Evolutionary conservation across 2,113 vertebrate genomes (phyloP).

Genomic region (Tichodroma muraria): DNA sequence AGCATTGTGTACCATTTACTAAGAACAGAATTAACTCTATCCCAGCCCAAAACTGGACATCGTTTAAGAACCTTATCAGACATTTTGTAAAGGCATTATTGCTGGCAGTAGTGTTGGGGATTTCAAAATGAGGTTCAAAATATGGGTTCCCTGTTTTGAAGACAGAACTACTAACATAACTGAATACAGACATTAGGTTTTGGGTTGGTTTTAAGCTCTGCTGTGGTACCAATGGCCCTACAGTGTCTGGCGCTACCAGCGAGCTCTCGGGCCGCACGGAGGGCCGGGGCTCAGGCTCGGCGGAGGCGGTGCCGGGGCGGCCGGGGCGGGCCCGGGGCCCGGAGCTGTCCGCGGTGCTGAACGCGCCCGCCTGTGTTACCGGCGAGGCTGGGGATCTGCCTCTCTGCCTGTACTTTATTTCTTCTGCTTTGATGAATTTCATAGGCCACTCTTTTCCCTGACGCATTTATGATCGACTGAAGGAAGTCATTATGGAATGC

Average conservation of each 20-base stretch:
- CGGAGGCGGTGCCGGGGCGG: fast-evolving
- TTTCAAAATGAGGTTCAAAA: neutral
- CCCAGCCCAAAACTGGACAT: neutral
- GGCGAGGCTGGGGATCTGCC: fast-evolving
- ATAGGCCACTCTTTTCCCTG: neutral
- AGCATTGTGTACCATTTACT: neutral
- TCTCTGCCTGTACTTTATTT: fast-evolving
- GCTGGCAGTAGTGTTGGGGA: fast-evolving
- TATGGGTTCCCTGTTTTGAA: neutral
- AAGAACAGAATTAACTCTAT: neutral
- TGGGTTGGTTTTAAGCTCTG: fast-evolving
- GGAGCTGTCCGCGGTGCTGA: neutral
- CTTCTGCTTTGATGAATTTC: neutral
- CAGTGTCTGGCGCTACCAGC: fast-evolving
- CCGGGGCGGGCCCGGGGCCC: no score
- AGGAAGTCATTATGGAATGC: fast-evolving
- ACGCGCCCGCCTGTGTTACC: fast-evolving
- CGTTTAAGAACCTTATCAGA: neutral
- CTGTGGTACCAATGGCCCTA: fast-evolving
- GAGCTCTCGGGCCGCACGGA: no score
- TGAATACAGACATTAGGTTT: neutral
- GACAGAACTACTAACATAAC: fast-evolving
- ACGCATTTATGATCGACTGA: no score
- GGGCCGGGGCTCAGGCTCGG: neutral
- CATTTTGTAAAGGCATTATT: neutral